Conservation (phyloP, 2,888 invertebrate genomes). For the Cephus runcator region DNA sequence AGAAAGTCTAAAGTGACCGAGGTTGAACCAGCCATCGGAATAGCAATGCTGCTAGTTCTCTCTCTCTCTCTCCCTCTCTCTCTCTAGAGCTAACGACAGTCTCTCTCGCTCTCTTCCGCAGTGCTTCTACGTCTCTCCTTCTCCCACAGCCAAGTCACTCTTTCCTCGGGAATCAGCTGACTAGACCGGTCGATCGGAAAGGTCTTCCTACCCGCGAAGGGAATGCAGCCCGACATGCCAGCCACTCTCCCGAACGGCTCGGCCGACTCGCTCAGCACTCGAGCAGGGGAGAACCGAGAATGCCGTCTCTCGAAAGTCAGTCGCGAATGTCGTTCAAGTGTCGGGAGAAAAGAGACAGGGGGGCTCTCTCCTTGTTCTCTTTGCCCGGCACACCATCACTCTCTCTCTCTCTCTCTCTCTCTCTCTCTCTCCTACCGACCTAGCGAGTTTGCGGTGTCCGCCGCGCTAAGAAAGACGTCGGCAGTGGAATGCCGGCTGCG, state of each 20-base stretch:
- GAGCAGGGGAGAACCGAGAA: not conserved
- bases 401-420: too few species aligned
- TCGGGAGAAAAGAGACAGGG: not conserved
- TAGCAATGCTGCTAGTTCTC: not conserved
- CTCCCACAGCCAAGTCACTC: not conserved
- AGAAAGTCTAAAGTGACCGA: constrained; percentile 1
- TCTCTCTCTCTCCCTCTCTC: not conserved
- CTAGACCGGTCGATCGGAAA: constrained; percentile 1
- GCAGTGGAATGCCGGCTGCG: not conserved
- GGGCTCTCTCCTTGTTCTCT: too few species aligned
- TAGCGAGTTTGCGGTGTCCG: not conserved
- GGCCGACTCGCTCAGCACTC: too few species aligned
- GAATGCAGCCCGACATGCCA: not conserved
- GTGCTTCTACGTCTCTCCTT: not conserved
- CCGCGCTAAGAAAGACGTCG: not conserved
- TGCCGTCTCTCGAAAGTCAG: not conserved
- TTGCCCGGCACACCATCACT: too few species aligned
- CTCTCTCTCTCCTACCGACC: not conserved
- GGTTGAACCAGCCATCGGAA: not conserved
- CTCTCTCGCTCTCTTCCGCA: not conserved
- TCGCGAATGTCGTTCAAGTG: not conserved
- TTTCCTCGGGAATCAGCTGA: not conserved
- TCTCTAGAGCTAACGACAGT: too few species aligned
- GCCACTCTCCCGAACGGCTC: not conserved
- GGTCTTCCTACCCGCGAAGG: not conserved